Evolutionary conservation across 1,140 invertebrate genomes (phyloP), one percentile per base, ranked within the genome.

Genomic region (Cataglyphis hispanica): DNA sequence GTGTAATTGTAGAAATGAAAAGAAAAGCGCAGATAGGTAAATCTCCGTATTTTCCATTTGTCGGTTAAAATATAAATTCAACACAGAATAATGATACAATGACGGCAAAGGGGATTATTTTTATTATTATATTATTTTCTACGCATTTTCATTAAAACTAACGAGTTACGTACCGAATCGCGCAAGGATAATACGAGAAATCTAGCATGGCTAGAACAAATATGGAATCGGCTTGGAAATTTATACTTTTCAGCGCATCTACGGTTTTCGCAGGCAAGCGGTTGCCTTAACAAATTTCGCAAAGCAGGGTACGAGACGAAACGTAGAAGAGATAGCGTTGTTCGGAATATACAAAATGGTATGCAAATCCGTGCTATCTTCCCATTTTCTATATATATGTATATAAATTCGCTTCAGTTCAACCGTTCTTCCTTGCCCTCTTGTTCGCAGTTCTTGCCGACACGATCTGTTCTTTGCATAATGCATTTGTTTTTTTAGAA

Each of bases 341-440:
- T 91, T 88, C 72, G 60, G 63, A 89, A 91, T 91, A 90, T 87
- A 85, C 87, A 87, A 91, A 92, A 92, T 88, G 83, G 88, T 91
- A 89, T 91, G 90, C 74, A 91, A 92, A 92, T 91, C 75, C 75
- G 6, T 34, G 58, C 84, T 80, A 61, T 91, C 81, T 76, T 89
- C 27, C 83, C 63, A 83, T 87, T 89, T 50, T 61, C 46, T 61
- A 31, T 31, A 31, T 31, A 31, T 31, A 31, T 31, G 31, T 31
- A 31, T 31, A 31, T 31, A 40, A 61, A 40, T 61, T 85, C 67
- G 53, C 37, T 61, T 27, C 43, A 27, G 74, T 88, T 84, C 78
- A 76, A 77, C 46, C 66, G 60, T 37, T 77, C 63, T 40, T 34
- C 25, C 19, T 31, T 25, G 27, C 22, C n/a, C 27, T 8, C 31